Percentiles rank a stretch among this genome's conserved stretches.
Evolutionary conservation across 2,797 vertebrate genomes (phyloP).

Genomic region (Buceros bicornis): DNA sequence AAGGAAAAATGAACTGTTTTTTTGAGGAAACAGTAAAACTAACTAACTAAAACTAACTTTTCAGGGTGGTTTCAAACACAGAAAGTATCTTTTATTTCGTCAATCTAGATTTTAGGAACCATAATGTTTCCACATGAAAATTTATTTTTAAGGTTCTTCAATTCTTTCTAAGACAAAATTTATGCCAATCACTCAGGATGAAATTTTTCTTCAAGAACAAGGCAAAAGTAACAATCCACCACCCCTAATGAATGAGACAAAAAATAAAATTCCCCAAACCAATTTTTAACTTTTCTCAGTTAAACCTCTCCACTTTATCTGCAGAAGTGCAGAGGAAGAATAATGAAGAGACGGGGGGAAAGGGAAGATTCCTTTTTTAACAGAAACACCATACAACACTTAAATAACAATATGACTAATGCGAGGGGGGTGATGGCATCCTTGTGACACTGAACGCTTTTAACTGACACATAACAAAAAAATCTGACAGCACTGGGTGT

Average conservation of each 20-base stretch:
- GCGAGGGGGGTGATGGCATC: constrained; percentile 15
- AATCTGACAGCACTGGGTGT: neutral
- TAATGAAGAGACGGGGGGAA: neutral
- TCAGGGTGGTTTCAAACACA: neutral
- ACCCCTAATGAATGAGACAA: neutral
- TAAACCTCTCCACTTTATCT: neutral
- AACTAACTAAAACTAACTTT: neutral
- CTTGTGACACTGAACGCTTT: constrained; percentile 10
- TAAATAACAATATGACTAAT: constrained; percentile 45
- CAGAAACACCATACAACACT: constrained; percentile 57
- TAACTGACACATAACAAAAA: constrained; percentile 42
- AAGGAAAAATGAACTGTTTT: neutral
- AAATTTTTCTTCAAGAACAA: neutral
- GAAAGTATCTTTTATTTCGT: neutral
- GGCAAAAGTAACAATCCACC: neutral
- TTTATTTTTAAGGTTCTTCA: neutral
- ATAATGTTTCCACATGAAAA: neutral
- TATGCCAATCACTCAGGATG: neutral
- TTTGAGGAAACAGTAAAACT: neutral
- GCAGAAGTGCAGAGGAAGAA: neutral
- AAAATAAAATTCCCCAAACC: neutral
- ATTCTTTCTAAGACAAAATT: neutral
- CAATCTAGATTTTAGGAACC: neutral
- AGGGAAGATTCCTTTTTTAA: constrained; percentile 5
- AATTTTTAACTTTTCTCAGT: neutral